Percentiles rank a stretch among this genome's conserved stretches.
These are phyloP conservation scores for Acanthornis magna DNA, from an alignment of 2,797 vertebrate genomes.

Conservation along the genomic window DNA sequence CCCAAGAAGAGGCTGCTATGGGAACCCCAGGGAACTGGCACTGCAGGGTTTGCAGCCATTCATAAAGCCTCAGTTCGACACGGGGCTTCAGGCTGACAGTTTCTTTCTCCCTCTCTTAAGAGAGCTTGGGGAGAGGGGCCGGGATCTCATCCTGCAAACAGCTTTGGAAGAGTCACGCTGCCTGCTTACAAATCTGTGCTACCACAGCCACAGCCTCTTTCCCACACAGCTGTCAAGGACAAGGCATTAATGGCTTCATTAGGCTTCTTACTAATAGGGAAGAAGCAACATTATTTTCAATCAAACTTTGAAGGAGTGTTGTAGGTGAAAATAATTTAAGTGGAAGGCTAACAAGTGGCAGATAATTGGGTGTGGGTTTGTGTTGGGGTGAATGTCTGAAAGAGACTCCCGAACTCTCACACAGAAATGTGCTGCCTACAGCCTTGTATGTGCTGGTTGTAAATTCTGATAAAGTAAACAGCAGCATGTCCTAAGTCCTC, in stretches of 20 bases:
- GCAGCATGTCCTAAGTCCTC: not conserved
- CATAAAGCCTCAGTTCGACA: not conserved
- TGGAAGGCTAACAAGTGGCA: not conserved
- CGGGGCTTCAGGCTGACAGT: not conserved
- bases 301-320: not conserved
- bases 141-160: not conserved
- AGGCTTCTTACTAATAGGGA: not conserved
- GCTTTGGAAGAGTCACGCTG: not conserved
- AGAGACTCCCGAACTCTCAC: not conserved
- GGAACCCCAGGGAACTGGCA: not conserved
- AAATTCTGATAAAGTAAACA: not conserved
- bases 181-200: not conserved
- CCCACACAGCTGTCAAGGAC: not conserved
- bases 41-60: not conserved
- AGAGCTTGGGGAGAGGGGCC: not conserved
- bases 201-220: not conserved
- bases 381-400: not conserved
- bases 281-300: not conserved
- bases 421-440: not conserved
- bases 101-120: not conserved
- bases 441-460: not conserved
- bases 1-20: not conserved
- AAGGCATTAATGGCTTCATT: not conserved
- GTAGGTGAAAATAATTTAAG: not conserved
- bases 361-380: not conserved